Evolutionary conservation across 1,140 invertebrate species (phyloP), one percentile per base, ranked within the genome.

Genomic region (Agrilus planipennis): DNA sequence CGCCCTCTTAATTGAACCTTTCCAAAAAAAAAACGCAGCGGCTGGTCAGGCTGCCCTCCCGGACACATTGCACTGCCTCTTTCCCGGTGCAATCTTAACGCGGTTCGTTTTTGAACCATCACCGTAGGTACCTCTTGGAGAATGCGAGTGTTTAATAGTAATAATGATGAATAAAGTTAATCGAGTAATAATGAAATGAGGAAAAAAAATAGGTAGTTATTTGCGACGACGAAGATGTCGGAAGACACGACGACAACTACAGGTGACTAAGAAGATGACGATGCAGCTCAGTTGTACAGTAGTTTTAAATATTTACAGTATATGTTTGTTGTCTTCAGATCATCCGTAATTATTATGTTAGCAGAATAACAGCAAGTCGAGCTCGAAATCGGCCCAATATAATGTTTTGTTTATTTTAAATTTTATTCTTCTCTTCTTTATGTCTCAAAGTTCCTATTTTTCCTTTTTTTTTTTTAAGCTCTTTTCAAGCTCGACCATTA

Each of bases 111-210:
- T 51, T 50, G 52, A 55, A 54, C 53, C 54, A 39, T 41, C 44
- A 58, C 56, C 56, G 57, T 53, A 49, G 56, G 58, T 60, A 60
- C 58, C 58, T 60, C 56, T 55, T n/a, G n/a, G n/a, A 49, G 43
- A 47, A 50, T 51, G 46, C 55, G 55, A 54, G 52, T 57, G 54
- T 54, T 51, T 50, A 54, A 44, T 44, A 55, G 52, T 50, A 47
- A 40, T 40, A 16, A 38, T n/a, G n/a, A n/a, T n/a, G n/a, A n/a
- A n/a, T n/a, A n/a, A n/a, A n/a, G n/a, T n/a, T n/a, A n/a, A n/a
- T n/a, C n/a, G n/a, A n/a, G n/a, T n/a, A n/a, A n/a, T n/a, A n/a
- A n/a, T n/a, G n/a, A n/a, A n/a, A n/a, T n/a, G n/a, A n/a, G n/a
- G n/a, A n/a, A n/a, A n/a, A n/a, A n/a, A n/a, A n/a, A n/a, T n/a